Evolutionary conservation across 2,113 vertebrate species (phyloP).

Genomic region (Shinisaurus crocodilurus): DNA sequence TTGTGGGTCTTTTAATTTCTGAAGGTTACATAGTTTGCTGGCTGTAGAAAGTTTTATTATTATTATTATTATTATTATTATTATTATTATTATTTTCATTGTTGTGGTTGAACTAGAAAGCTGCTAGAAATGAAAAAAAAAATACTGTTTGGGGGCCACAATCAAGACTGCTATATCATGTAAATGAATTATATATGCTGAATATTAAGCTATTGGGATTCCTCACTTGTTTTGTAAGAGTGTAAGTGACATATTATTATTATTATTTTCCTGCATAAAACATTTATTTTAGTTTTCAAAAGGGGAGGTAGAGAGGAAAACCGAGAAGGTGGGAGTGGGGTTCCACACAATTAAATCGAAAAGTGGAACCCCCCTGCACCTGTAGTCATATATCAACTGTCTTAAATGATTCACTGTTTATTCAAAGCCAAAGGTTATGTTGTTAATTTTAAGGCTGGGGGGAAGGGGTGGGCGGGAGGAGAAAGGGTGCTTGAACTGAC

Average conservation of each 20-base stretch:
- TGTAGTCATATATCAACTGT: slow-evolving; percentile 79
- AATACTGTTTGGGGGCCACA: slow-evolving; percentile 83
- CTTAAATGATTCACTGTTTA: slow-evolving; percentile 84
- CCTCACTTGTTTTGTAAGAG: slow-evolving; percentile 90
- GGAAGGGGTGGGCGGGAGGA: background rate
- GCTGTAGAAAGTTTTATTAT: slow-evolving; percentile 86
- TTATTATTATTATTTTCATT: slow-evolving; percentile 24
- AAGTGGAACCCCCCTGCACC: slow-evolving; percentile 81
- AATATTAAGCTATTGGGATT: slow-evolving; percentile 88
- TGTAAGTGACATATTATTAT: slow-evolving; percentile 87
- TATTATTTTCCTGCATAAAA: slow-evolving; percentile 83
- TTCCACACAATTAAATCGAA: slow-evolving; percentile 76
- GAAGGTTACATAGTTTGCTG: slow-evolving; percentile 92
- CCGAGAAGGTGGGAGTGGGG: slow-evolving; percentile 61
- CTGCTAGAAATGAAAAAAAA: slow-evolving; percentile 83
- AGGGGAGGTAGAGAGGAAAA: slow-evolving; percentile 68
- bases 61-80: slow-evolving; percentile 26
- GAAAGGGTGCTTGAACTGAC: slow-evolving; percentile 70
- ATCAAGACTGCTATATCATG: slow-evolving; percentile 91
- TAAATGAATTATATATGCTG: slow-evolving; percentile 91
- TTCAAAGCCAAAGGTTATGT: slow-evolving; percentile 93
- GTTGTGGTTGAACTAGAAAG: slow-evolving; percentile 92
- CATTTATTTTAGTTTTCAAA: slow-evolving; percentile 81
- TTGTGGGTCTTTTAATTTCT: slow-evolving; percentile 97
- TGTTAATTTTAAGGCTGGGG: slow-evolving; percentile 61